Base-by-base conservation (phyloP, 2,113 vertebrate genomes). In the Echinops telfairi region DNA sequence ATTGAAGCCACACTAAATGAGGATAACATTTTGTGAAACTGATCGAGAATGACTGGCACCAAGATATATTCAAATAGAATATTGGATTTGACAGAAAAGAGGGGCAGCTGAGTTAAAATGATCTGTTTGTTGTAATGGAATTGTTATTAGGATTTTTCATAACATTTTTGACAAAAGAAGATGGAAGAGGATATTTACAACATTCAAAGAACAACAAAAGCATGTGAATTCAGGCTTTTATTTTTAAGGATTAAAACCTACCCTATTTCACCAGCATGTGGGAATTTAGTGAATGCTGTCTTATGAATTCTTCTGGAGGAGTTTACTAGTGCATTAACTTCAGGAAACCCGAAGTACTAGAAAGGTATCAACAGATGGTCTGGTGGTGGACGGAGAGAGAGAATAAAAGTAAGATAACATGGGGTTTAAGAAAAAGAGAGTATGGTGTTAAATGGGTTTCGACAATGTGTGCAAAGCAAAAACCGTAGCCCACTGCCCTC, bases 11-110 rank as follows among this genome's bases (percentile, higher is more conserved):
- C 40, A 40, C 9, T 76, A 4, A 40, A 76, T 31, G 11, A 40
- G 25, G 38, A 31, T 43, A 33, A 27, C 53, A 22, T 57, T 16
- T 29, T 79, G 16, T 75, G 36, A 47, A 71, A 85, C 2, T 25
- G 40, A 40, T 40, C 40, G 33, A 89, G 64, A 82, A 73, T 58
- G 17, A 47, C 27, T 6, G 38, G 62, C 31, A 71, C 23, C 12
- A 20, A 88, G 33, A 86, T 47, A 57, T 11, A 43, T 16, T 64
- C 89, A 71, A 86, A 78, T 25, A 89, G 64, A 89, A 78, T 70
- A 15, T 25, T 62, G 27, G 16, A 17, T 53, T 83, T 57, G 70
- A 43, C 86, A 85, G 36, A 38, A 91, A 36, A 43, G 36, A 71
- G 73, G 29, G 80, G 86, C 10, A 25, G 57, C 17, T 60, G 3